Base-by-base conservation (phyloP, 1,140 invertebrate genomes). In the Helicoverpa zea region DNA sequence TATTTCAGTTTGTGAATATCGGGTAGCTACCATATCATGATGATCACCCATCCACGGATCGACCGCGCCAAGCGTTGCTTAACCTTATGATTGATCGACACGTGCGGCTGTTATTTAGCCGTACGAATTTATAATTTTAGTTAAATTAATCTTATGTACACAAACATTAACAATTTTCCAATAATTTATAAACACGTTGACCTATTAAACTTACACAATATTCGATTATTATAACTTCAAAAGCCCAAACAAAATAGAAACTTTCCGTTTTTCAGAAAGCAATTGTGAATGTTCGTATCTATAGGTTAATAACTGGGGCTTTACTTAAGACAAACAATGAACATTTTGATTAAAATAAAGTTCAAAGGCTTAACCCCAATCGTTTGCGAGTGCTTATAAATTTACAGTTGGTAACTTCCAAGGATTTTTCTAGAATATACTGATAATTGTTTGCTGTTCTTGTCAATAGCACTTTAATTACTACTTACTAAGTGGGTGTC, bases 341-440 rank as follows among this genome's bases (percentile, higher is more conserved):
- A 43, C 14, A 16, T 35, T 63, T 63, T 63, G 12, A 63, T 63
- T 63, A 35, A 35, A 35, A 63, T 63, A 63, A 63, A 63, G 61
- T 43, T 63, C 16, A 58, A 58, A 13, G 56, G 56, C 16, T 58
- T 58, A 58, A 58, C 16, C 16, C 56, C 56, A 58, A 58, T 58
- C 56, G 16, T 58, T 58, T 18, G 7, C 7, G 52, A 56, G 56
- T 58, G 16, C 16, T 58, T 58, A 58, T 18, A 58, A n/a, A 58
- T 58, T 18, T 11, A 58, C 56, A 14, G 16, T 18, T 18, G 23
- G 2, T 9, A 58, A 18, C 12, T 23, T 23, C 13, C 16, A 7
- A 58, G 11, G 56, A 9, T 18, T 58, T 5, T 56, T 56, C 7
- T 56, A 16, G 16, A 9, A n/a, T 14, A 54, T 54, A n/a, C 35